Conservation (phyloP, 2,113 vertebrate genomes). For the Ancistrus triradiatus region DNA sequence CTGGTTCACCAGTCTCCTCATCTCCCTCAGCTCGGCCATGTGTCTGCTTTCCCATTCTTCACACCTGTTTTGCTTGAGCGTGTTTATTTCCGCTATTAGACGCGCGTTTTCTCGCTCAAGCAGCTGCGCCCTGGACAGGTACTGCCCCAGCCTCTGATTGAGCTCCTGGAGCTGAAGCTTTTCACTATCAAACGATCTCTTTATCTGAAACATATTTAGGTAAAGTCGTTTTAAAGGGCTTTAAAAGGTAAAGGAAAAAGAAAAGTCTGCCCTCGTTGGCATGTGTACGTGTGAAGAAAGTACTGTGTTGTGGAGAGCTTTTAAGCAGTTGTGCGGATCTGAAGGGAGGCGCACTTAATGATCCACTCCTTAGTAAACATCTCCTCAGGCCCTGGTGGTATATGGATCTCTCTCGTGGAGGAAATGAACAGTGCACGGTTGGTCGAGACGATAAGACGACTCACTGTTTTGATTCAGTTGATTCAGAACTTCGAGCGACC, state of each 20-base stretch:
- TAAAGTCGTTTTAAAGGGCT: not conserved
- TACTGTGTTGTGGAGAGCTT: conserved; percentile 35
- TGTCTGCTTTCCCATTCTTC: conserved; percentile 51
- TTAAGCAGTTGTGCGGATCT: conserved; percentile 54
- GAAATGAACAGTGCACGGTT: conserved; percentile 3
- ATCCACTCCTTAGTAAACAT: conserved; percentile 41
- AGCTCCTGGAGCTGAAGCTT: conserved; percentile 79
- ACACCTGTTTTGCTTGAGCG: conserved; percentile 59
- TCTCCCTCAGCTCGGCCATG: conserved; percentile 64
- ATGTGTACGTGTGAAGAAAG: conserved; percentile 27
- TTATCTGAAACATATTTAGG: conserved; percentile 69
- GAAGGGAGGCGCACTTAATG: conserved; percentile 54
- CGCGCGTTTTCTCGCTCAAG: conserved; percentile 79
- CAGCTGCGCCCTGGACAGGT: conserved; percentile 78
- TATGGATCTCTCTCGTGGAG: conserved; percentile 51
- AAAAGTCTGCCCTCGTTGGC: not conserved
- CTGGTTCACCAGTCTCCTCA: conserved; percentile 71
- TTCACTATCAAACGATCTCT: conserved; percentile 73
- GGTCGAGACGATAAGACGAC: too few species aligned
- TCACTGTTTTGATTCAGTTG: not conserved
- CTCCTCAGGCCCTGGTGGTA: conserved; percentile 37
- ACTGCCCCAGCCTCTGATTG: conserved; percentile 79
- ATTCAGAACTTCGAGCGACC: too few species aligned
- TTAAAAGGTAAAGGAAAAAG: not conserved
- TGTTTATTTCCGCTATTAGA: conserved; percentile 69